Evolutionary conservation across 1,140 invertebrate genomes (phyloP), one percentile per base, ranked within the genome.

Genomic region (Cherax destructor): DNA sequence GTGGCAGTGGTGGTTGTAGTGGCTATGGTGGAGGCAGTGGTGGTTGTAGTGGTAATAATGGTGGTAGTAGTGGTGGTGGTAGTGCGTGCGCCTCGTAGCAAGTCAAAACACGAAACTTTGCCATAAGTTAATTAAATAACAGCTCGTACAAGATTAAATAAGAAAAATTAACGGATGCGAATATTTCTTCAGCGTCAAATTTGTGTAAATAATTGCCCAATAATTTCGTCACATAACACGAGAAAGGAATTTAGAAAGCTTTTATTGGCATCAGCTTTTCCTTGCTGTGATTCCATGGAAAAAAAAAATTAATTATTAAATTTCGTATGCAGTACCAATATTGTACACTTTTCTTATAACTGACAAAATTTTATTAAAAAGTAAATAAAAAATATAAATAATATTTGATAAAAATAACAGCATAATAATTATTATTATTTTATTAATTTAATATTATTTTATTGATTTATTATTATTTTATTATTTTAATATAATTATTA

Each of bases 51-150:
- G 52, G 52, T 56, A 56, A 10, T 56, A 13, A 56, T 6, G 4
- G 52, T 56, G 13, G 52, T 56, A 56, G 52, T 56, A 10, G 52
- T 13, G 6, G 52, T 56, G 52, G 9, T 5, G 52, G 52, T 1
- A 5, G 61, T 3, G 61, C 61, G 61, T 65, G 61, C 5, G 61
- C 16, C 61, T 79, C 10, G 47, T 18, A 50, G 77, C 16, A 4
- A 30, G 47, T 49, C 41, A 50, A 18, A 79, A 50, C 77, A 79
- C 77, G 77, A n/a, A 79, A 79, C 11, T 16, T n/a, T n/a, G 47
- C 77, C 47, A 52, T 79, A 79, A 79, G 50, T 79, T 52, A 16
- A 79, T 79, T 49, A 49, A 79, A 79, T 79, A 79, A 79, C 77
- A n/a, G 41, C 77, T 50, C 13, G 77, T 16, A 49, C 47, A 79